A percentile compares a stretch with the other conserved stretches of the same genome.
phyloP scores from a whole-genome alignment of 2,797 vertebrate genomes.

The Psittacula derbiana region DNA sequence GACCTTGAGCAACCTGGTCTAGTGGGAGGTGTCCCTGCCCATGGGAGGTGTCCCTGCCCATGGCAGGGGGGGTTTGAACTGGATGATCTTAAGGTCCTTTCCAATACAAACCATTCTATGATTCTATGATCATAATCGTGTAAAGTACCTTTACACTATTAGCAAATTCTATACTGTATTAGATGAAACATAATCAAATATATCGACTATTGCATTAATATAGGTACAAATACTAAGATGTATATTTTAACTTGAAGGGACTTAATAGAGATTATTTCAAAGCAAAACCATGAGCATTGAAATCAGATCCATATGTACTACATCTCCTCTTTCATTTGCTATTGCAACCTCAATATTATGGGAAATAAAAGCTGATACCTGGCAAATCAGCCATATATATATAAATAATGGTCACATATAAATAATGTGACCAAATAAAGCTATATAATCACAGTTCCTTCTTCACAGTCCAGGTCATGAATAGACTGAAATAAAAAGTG shows the following conservation, averaged over 20 bases:
- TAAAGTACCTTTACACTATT: background rate
- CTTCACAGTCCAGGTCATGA: background rate
- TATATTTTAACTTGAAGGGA: background rate
- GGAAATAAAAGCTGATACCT: background rate
- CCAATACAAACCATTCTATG: background rate
- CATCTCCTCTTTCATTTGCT: background rate
- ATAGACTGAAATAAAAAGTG: background rate
- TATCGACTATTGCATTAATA: background rate
- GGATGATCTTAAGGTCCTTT: background rate
- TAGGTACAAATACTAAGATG: background rate
- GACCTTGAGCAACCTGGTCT: background rate
- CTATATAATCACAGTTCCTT: background rate
- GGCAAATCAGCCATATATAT: background rate
- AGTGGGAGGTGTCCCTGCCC: background rate
- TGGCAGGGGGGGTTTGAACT: background rate
- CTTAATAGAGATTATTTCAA: background rate
- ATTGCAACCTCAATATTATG: background rate
- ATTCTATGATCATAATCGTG: background rate
- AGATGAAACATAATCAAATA: background rate
- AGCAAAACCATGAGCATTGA: background rate
- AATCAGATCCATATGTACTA: background rate
- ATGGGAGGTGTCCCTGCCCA: background rate
- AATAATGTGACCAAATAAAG: background rate
- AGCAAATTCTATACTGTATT: background rate
- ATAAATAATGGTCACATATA: background rate